Percentiles rank a stretch among this genome's conserved stretches.
phyloP scores from a whole-genome alignment of 1,140 invertebrate genomes.

The Drosophila auraria region DNA sequence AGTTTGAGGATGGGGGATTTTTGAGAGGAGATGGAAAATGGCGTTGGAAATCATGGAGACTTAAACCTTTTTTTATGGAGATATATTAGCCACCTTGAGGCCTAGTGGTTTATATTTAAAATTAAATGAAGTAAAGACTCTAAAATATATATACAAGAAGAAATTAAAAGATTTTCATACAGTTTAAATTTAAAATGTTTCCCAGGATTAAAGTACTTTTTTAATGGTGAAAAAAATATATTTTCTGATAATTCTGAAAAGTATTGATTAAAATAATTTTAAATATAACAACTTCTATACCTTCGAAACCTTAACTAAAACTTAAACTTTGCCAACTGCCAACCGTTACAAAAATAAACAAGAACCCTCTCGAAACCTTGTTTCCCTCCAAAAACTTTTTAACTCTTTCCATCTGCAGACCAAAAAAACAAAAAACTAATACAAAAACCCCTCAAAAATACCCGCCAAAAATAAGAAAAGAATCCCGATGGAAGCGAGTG shows the following conservation, averaged over 20 bases:
- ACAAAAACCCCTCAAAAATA: conserved; percentile 26
- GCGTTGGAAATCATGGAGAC: neutral
- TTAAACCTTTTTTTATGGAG: no score
- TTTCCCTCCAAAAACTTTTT: conserved; percentile 43
- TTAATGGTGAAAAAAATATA: no score
- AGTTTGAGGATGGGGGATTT: neutral
- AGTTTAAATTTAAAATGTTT: no score
- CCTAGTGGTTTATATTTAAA: neutral
- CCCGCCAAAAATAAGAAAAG: conserved; percentile 38
- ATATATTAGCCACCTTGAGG: neutral
- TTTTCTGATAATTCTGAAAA: no score
- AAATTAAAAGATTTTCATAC: no score
- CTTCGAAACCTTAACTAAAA: neutral
- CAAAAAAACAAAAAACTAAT: neutral
- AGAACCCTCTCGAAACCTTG: neutral
- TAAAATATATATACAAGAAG: neutral
- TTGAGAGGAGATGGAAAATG: conserved; percentile 3
- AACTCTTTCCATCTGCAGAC: conserved; percentile 46
- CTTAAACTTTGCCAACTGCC: neutral
- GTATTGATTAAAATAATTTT: neutral
- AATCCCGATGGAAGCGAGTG: conserved; percentile 35
- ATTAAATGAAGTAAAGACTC: neutral
- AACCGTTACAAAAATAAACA: conserved; percentile 4
- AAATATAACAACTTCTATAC: neutral
- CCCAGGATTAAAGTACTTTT: no score